Conservation (phyloP, 2,888 invertebrate genomes). For the Oligia fasciuncula region DNA sequence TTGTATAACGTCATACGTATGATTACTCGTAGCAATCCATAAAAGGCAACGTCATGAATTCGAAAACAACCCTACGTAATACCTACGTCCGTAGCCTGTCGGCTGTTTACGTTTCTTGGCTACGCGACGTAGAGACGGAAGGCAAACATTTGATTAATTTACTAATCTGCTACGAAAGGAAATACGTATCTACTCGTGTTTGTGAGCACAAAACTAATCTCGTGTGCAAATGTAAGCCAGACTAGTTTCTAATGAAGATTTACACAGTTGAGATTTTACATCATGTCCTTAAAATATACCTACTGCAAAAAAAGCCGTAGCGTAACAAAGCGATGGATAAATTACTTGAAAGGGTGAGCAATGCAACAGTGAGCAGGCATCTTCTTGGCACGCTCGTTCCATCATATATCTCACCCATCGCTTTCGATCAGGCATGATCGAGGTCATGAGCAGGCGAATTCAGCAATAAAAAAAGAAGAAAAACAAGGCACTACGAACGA, state of each 20-base stretch:
- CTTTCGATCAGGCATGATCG: neutral
- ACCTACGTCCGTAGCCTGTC: slow-evolving; percentile 50
- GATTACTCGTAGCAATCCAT: slow-evolving; percentile 3
- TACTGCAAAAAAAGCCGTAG: neutral
- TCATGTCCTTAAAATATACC: neutral
- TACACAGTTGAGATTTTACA: neutral
- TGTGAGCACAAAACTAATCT: slow-evolving; percentile 38
- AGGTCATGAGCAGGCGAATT: neutral
- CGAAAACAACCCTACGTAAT: slow-evolving; percentile 42
- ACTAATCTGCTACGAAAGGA: slow-evolving; percentile 52
- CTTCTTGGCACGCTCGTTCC: neutral
- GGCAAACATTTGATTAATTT: slow-evolving; percentile 60
- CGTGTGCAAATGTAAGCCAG: slow-evolving; percentile 21
- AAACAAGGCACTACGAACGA: neutral
- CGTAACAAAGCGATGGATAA: neutral
- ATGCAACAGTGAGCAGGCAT: neutral
- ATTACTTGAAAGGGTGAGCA: neutral
- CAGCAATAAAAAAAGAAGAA: neutral
- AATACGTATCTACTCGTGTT: slow-evolving; percentile 37
- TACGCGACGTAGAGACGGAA: slow-evolving; percentile 46
- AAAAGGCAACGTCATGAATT: slow-evolving; percentile 12
- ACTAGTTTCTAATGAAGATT: slow-evolving; percentile 4
- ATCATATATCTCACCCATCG: neutral
- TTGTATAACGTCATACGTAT: neutral
- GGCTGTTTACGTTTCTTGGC: slow-evolving; percentile 43